These are phyloP conservation scores for Hipparchia sbordonii DNA, from an alignment of 2,888 invertebrate species.

Conservation along the genomic window DNA sequence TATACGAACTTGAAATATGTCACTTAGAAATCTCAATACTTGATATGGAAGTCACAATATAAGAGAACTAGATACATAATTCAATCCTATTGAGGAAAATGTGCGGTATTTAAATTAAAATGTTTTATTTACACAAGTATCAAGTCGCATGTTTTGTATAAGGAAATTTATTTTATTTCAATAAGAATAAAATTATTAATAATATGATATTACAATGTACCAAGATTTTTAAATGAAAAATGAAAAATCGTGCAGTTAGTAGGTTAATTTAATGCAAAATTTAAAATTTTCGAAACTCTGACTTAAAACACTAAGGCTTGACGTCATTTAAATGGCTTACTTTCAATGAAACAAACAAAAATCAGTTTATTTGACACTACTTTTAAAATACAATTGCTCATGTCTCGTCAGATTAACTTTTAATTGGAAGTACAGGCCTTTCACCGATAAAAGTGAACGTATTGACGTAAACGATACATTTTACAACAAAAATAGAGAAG, in stretches of 20 bases:
- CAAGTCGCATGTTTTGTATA: too few relatives aligned
- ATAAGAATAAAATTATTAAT: too few relatives aligned
- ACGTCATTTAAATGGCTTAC: background rate
- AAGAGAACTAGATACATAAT: constrained; percentile 5
- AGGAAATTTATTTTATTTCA: too few relatives aligned
- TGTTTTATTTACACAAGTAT: too few relatives aligned
- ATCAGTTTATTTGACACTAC: background rate
- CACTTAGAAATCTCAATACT: constrained; percentile 43
- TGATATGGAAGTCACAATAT: constrained; percentile 16
- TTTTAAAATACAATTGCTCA: constrained; percentile 41
- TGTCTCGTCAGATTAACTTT: constrained; percentile 51
- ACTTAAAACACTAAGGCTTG: background rate
- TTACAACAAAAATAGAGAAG: background rate
- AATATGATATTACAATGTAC: background rate
- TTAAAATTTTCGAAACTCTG: background rate
- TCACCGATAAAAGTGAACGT: constrained; percentile 67
- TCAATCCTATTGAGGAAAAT: background rate
- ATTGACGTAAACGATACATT: constrained; percentile 18
- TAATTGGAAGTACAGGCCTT: constrained; percentile 51
- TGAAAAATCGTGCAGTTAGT: background rate
- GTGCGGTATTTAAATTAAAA: background rate
- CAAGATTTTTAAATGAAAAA: background rate
- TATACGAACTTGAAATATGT: constrained; percentile 40
- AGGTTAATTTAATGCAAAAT: background rate
- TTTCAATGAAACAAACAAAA: background rate